phyloP scores from a whole-genome alignment of 1,140 invertebrate species.

The Philotrypesis tridentata region DNA sequence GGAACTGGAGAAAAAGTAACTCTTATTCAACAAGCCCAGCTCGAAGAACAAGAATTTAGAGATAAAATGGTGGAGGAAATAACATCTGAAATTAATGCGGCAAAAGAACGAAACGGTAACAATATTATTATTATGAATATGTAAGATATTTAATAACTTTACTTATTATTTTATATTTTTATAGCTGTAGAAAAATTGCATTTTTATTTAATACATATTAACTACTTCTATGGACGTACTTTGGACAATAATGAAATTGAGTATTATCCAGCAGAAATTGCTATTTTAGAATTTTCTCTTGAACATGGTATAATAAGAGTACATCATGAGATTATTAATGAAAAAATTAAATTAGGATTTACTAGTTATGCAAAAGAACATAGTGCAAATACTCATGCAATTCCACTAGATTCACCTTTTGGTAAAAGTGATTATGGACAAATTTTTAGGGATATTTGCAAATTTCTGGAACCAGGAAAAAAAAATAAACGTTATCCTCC shows the following conservation, averaged over 20 bases:
- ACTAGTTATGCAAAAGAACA: constrained; percentile 69
- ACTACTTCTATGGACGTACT: constrained; percentile 64
- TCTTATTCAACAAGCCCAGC: constrained; percentile 32
- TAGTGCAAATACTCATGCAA: constrained; percentile 72
- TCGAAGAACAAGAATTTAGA: constrained; percentile 45
- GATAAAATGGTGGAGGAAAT: constrained; percentile 58
- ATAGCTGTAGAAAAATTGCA: constrained; percentile 54
- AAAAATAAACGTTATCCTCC: constrained; percentile 63
- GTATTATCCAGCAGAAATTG: constrained; percentile 69
- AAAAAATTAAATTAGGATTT: constrained; percentile 74
- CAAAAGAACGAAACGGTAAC: constrained; percentile 50
- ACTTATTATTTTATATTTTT: constrained; percentile 37
- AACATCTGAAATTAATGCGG: constrained; percentile 23
- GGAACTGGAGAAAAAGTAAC: constrained; percentile 54
- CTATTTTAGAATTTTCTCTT: constrained; percentile 71
- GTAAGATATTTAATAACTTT: constrained; percentile 10
- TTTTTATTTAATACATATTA: constrained; percentile 71
- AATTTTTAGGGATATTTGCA: constrained; percentile 66
- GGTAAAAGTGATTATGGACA: constrained; percentile 57
- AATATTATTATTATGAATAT: neutral
- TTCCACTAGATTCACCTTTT: constrained; percentile 65
- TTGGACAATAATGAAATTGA: constrained; percentile 51
- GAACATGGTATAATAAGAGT: constrained; percentile 71
- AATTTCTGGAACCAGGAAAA: constrained; percentile 62
- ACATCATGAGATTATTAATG: constrained; percentile 74